Base-by-base conservation (phyloP, 2,113 vertebrate species). In the Salvelinus namaycush region DNA sequence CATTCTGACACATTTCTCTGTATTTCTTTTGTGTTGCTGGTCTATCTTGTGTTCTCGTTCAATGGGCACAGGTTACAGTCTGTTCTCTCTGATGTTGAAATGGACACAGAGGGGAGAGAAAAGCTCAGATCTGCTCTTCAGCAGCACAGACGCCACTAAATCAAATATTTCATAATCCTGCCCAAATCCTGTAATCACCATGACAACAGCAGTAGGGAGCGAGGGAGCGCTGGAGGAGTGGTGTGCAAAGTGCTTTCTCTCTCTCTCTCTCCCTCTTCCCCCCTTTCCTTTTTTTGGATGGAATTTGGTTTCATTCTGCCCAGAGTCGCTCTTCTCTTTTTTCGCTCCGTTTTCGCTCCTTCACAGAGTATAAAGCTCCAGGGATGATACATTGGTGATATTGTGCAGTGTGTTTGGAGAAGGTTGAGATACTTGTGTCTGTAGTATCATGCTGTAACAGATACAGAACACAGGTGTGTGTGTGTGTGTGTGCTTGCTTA, bases 141-240 rank as follows among this genome's bases (percentile, higher is more conserved):
- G 86, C 87, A 87, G 88, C 89, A 84, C 89, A 90, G 90, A 93
- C 91, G 91, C 91, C 91, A 89, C 91, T 93, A 93, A 94, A 93
- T 93, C 86, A 93, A 93, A 91, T 91, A 90, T 91, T 91, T 93
- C 91, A 92, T 92, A 93, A 93, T 92, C 90, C 91, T 91, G 89
- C 89, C 92, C 89, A 93, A 93, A 91, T 92, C 90, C 91, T 91
- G 90, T 92, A 90, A 94, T 94, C 93, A 89, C 92, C 93, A 94
- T 94, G 93, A 93, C 93, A 94, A 94, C 93, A 92, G 92, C 90
- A 90, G 89, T 87, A 89, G 90, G 89, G 87, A 89, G 88, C 82
- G 79, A 81, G 82, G 82, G 86, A 87, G 84, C 9, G 9, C 9
- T 83, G 87, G 75, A 79, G 87, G 86, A 85, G 83, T 84, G 85